Base-by-base conservation (phyloP, 2,113 vertebrate genomes). In the Salvator merianae region DNA sequence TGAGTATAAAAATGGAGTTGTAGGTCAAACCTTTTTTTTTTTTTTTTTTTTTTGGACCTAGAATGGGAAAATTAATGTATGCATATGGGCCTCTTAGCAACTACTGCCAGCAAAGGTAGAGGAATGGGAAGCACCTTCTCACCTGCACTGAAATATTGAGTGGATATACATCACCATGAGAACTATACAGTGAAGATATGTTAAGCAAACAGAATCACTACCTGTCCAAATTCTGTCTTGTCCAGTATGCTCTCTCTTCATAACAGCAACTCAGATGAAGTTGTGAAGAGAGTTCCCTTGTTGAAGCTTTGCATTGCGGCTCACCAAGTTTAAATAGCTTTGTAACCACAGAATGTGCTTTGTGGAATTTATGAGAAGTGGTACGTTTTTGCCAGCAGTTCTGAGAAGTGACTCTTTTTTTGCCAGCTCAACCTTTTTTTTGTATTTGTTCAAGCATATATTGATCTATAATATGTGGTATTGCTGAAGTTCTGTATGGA, bases 301-400 rank as follows among this genome's bases (percentile, higher is more conserved):
- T 47, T 5, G 40, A 68, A 13, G n/a, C 36, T 50, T 47, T 80
- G 62, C 16, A 68, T 66, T 79, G 59, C 43, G 59, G 77, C 59
- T 79, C 59, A 26, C 40, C 24, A n/a, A 40, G 38, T 69, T 50
- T 50, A 68, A 68, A 50, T 47, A 80, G 63, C 78, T 69, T 68
- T 68, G 55, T 80, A 43, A 80, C 78, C 78, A 80, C 62, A 69
- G 40, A 80, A 80, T 80, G 62, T 80, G 30, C 78, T 80, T 68
- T 68, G 78, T 32, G 63, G 63, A 80, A 47, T 80, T 80, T 80
- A 63, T 68, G 40, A 80, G 40, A 80, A 80, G 63, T 30, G 34
- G 34, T n/a, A 68, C 30, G 32, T 80, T 80, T 69, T 68, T 69
- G 40, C 40, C 78, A 68, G 63, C 63, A 18, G 13, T 79, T 79